Base-by-base conservation (phyloP, 2,797 vertebrate genomes). In the Centroberyx gerrardi region DNA sequence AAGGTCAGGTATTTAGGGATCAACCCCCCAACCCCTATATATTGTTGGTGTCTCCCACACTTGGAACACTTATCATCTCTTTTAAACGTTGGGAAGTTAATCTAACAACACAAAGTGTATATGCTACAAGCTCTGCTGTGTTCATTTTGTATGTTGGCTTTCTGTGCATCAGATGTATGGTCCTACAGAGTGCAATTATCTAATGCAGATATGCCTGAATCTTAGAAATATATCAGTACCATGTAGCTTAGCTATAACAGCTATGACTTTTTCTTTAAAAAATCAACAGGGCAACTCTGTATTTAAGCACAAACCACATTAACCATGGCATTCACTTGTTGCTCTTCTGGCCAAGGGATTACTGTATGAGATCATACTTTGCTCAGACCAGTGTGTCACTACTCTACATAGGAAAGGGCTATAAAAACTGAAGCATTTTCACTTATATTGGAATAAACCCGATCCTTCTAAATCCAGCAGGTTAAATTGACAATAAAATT, bases 351-450 rank as follows among this genome's bases (percentile, higher is more conserved):
- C 13, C 55, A 7, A 14, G 15, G 14, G 56, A 59, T 15, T 68
- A 54, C 15, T 69, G 74, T 38, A 54, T 22, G 28, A 64, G 61
- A 53, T 59, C 29, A 18, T 22, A 66, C 68, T 6, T 12, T 14
- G 3, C 13, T 44, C 44, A 14, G 15, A 3, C 14, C 44, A 46
- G 0, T 38, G 46, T 49, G 27, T 63, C 8, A 1, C 52, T 18
- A 38, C 56, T 55, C 22, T 78, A 48, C 51, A 58, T 46, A 68
- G 44, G 81, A 60, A 77, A 73, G 33, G 1, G n/a, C 48, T 51
- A 72, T 3, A 69, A 72, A 69, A 72, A 68, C n/a, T 6, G 40
- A 56, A 0, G 33, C 44, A 29, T 69, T 68, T 44, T 54, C 28
- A 62, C 51, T 54, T 14, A 28, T 3, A 62, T 27, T 18, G 31